phyloP scores from a whole-genome alignment of 2,888 invertebrate species.

The Tenthredo livida region DNA sequence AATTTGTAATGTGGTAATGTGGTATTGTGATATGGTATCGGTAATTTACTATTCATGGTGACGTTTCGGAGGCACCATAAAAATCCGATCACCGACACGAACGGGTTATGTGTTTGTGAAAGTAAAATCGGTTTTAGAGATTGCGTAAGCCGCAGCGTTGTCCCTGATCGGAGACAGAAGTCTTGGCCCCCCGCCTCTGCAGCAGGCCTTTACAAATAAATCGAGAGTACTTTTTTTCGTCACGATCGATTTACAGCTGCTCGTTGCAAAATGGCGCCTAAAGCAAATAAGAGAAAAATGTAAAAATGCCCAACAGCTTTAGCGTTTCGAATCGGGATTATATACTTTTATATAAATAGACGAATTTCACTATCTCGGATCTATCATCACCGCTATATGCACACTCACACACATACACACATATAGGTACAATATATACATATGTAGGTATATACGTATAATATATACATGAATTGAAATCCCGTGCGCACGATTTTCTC shows the following conservation, averaged over 20 bases:
- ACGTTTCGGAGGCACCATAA: conserved; percentile 12
- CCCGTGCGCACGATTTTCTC: conserved; percentile 19
- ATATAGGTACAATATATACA: not conserved
- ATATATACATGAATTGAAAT: not conserved
- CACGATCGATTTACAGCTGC: conserved; percentile 4
- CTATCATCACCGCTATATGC: not conserved
- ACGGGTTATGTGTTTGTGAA: conserved; percentile 50
- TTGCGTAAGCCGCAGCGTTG: conserved; percentile 49
- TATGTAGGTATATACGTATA: not conserved
- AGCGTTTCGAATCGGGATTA: conserved; percentile 35
- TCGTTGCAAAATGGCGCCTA: conserved; percentile 27
- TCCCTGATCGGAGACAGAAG: conserved; percentile 46
- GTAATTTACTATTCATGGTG: conserved; percentile 22
- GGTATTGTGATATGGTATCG: not conserved
- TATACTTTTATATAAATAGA: conserved; percentile 27
- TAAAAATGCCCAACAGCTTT: not conserved
- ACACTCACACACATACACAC: not conserved
- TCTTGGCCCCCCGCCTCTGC: not conserved
- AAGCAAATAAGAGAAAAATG: not conserved
- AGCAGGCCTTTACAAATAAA: conserved; percentile 13
- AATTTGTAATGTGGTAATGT: not conserved
- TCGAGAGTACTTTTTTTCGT: conserved; percentile 23
- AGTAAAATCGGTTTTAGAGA: conserved; percentile 52
- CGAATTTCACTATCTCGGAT: conserved; percentile 28
- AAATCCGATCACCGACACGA: conserved; percentile 32